Evolutionary conservation across 2,888 invertebrate species (phyloP).

Genomic region (Sussaba pulchella): DNA sequence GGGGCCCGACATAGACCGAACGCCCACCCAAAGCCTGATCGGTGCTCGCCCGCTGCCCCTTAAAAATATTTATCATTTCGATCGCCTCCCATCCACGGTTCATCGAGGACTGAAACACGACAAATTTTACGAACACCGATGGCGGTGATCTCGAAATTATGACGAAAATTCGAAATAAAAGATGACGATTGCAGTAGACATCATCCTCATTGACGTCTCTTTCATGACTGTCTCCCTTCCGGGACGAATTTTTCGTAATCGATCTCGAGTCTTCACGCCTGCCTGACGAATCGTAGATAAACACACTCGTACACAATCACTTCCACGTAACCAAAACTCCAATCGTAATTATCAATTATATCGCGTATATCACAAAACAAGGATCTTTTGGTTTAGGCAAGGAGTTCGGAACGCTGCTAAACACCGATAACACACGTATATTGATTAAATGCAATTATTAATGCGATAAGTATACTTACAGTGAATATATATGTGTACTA

Average conservation of each 20-base stretch:
- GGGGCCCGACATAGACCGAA: slow-evolving; percentile 95
- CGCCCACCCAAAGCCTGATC: slow-evolving; percentile 88
- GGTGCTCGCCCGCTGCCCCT: slow-evolving; percentile 83
- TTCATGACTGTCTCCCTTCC: neutral
- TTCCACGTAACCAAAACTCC: slow-evolving; percentile 18
- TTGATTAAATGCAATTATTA: slow-evolving; percentile 83
- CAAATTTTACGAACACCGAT: slow-evolving; percentile 16
- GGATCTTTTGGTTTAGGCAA: slow-evolving; percentile 81
- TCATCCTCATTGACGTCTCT: slow-evolving; percentile 1
- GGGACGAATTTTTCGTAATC: too few species aligned
- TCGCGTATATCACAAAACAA: slow-evolving; percentile 61
- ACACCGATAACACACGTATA: slow-evolving; percentile 81
- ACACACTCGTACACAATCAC: slow-evolving; percentile 34
- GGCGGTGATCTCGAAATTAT: slow-evolving; percentile 3
- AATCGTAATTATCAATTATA: slow-evolving; percentile 22
- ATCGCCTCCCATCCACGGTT: slow-evolving; percentile 51
- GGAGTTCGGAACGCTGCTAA: slow-evolving; percentile 84
- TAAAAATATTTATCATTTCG: slow-evolving; percentile 66
- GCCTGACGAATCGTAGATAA: slow-evolving; percentile 28
- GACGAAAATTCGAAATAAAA: slow-evolving; percentile 1
- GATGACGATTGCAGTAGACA: neutral
- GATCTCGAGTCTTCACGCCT: too few species aligned
- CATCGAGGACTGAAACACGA: slow-evolving; percentile 6
- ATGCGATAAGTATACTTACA: slow-evolving; percentile 84
- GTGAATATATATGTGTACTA: slow-evolving; percentile 84